These are phyloP conservation scores for Noctuana brunneofusca DNA, from an alignment of 2,888 invertebrate species.

Conservation along the genomic window DNA sequence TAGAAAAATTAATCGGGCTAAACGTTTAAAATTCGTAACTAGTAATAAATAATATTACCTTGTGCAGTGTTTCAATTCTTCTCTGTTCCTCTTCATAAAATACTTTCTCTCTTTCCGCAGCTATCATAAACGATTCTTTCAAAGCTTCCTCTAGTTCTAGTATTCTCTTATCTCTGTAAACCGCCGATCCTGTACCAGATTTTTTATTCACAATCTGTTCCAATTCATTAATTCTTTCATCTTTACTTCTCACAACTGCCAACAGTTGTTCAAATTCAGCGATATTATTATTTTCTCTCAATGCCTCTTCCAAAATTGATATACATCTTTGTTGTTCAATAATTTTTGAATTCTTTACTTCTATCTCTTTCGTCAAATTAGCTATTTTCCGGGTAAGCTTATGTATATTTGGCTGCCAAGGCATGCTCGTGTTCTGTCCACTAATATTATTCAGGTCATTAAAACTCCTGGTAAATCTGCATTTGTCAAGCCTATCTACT, in stretches of 20 bases:
- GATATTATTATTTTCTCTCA: constrained; percentile 81
- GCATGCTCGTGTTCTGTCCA: constrained; percentile 50
- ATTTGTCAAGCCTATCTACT: constrained; percentile 81
- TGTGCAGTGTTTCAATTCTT: constrained; percentile 85
- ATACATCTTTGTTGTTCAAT: constrained; percentile 81
- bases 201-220: constrained; percentile 86
- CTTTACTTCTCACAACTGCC: constrained; percentile 82
- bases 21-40: neutral
- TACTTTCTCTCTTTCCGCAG: constrained; percentile 86
- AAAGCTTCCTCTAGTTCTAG: constrained; percentile 91
- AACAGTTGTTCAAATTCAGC: constrained; percentile 83
- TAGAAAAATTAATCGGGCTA: neutral
- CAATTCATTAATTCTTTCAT: constrained; percentile 88
- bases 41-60: constrained; percentile 74
- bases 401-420: constrained; percentile 53
- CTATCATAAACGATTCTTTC: constrained; percentile 89
- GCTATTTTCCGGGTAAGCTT: constrained; percentile 70
- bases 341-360: constrained; percentile 78
- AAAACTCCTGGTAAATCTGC: constrained; percentile 73
- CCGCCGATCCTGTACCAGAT: constrained; percentile 58
- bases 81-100: constrained; percentile 85
- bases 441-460: constrained; percentile 62
- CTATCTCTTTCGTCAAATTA: constrained; percentile 72
- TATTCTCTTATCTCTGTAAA: constrained; percentile 82
- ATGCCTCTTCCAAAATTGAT: constrained; percentile 78